Evolutionary conservation across 2,888 invertebrate species (phyloP), one percentile per base, ranked within the genome.

Genomic region (Drosophila fungiperda): DNA sequence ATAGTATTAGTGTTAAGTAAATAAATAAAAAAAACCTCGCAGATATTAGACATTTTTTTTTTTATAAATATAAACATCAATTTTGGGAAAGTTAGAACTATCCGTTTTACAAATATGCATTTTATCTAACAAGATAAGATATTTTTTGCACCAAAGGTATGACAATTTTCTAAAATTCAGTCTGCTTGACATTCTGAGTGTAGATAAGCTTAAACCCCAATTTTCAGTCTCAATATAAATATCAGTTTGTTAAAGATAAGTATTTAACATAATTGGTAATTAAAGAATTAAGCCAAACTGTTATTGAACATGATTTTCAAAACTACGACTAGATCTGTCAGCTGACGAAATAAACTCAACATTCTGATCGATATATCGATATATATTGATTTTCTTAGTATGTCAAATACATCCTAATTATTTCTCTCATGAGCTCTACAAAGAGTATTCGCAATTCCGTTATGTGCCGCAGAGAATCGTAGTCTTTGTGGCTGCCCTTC

Each of bases 381-480:
- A n/a, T 40, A n/a, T 45, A 23, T 8, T 15, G 20, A 15, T 15
- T 45, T 23, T 15, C 4, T 15, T 7, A 7, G 12, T 42, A 12
- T 20, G 20, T 12, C 20, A 7, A 20, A 3, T 7, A 12, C 7
- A 23, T 45, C 15, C 15, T 4, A 23, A 23, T 12, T 23, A 23
- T 8, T 23, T 20, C 3, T 42, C n/a, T 11, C 11, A 11, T 42
- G 5, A 42, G 42, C 11, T 23, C 15, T 15, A 2, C 15, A 45
- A 23, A 73, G 81, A 12, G 81, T 53, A 72, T 70, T 11, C 5
- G 32, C 1, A 40, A 40, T 26, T 61, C 64, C 55, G 50, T 48
- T 33, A 32, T 20, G 7, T 9, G 54, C 36, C n/a, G 1, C 1
- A 23, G 45, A 6, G 11, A 55, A 2, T 12, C 17, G n/a, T 26